These are phyloP conservation scores for Trichonephila inaurata DNA, from an alignment of 1,140 invertebrate genomes.

Conservation along the genomic window DNA sequence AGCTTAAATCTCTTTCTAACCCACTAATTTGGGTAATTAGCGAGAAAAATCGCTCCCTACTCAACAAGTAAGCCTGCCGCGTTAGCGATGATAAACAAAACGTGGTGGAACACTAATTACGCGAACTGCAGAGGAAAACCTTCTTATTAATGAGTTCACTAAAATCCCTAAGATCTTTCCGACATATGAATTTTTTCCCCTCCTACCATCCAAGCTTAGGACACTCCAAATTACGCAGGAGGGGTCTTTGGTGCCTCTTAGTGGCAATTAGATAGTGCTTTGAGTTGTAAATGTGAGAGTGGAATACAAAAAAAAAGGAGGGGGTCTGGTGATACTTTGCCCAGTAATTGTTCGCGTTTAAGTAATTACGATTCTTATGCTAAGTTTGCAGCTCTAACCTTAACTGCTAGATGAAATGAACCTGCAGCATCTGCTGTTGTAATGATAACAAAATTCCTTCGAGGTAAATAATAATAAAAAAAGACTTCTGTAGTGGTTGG, in stretches of 20 bases:
- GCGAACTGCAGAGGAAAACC: background rate
- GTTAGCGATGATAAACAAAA: constrained; percentile 64
- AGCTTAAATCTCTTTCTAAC: constrained; percentile 53
- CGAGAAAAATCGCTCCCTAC: constrained; percentile 59
- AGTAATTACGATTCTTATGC: constrained; percentile 65
- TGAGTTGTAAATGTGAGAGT: constrained; percentile 38
- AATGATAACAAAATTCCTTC: constrained; percentile 24
- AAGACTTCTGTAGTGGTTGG: background rate
- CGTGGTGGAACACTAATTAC: constrained; percentile 60
- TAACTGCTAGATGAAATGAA: constrained; percentile 16
- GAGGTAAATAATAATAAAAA: background rate
- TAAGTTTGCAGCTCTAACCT: constrained; percentile 16
- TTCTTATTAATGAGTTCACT: constrained; percentile 69
- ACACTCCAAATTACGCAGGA: constrained; percentile 42
- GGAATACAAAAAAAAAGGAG: background rate
- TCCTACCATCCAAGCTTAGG: background rate
- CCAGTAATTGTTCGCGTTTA: constrained; percentile 47
- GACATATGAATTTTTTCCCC: constrained; percentile 30
- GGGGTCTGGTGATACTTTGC: constrained; percentile 8
- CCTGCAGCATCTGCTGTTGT: background rate
- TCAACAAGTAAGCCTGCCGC: constrained; percentile 52
- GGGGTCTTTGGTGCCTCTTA: background rate
- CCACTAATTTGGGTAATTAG: constrained; percentile 69
- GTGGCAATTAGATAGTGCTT: constrained; percentile 59
- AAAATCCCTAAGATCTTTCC: constrained; percentile 53